Conservation (phyloP, 2,797 vertebrate species). For the Sebastes aleutianus region DNA sequence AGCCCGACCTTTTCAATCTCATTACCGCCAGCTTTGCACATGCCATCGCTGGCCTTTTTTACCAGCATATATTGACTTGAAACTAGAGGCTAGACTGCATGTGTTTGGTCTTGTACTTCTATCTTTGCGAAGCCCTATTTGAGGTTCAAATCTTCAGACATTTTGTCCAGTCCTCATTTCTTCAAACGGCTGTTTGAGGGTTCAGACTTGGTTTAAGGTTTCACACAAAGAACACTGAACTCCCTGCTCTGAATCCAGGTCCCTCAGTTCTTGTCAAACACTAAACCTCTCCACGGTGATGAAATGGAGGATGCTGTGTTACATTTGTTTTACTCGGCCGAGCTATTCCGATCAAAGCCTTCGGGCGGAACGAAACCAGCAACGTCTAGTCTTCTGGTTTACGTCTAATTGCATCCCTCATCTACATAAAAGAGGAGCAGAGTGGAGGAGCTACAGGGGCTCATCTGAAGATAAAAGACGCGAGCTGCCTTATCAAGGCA, state of each 20-base stretch:
- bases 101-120: neutral
- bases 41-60: neutral
- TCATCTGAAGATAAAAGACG: slow-evolving; percentile 19
- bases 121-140: neutral
- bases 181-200: neutral
- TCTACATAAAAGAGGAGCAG: slow-evolving; percentile 19
- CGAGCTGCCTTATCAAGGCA: slow-evolving; percentile 1
- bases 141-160: neutral
- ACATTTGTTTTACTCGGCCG: neutral
- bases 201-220: neutral
- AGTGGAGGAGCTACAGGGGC: neutral
- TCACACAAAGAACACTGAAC: neutral
- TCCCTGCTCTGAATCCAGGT: neutral
- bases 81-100: neutral
- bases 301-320: neutral
- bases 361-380: neutral
- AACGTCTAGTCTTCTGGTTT: slow-evolving; percentile 1
- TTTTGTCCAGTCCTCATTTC: neutral
- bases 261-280: neutral
- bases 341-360: slow-evolving; percentile 3
- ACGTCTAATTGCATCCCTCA: slow-evolving; percentile 15
- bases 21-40: neutral
- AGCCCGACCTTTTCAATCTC: neutral
- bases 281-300: neutral
- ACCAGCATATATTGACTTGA: neutral